These are phyloP conservation scores for Helarctos malayanus DNA, from an alignment of 2,797 vertebrate genomes.

Conservation along the genomic window DNA sequence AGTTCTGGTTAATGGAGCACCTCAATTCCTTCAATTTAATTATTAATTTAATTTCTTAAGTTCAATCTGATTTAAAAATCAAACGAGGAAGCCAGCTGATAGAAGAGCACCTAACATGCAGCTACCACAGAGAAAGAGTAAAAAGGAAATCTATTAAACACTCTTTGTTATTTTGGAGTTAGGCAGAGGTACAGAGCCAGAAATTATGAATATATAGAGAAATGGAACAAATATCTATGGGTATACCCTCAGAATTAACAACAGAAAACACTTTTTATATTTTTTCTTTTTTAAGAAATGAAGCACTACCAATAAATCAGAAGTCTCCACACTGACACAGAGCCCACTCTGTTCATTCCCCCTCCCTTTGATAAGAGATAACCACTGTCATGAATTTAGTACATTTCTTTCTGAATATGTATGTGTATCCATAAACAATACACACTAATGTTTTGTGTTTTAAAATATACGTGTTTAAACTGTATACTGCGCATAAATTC, in stretches of 20 bases:
- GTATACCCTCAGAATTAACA: neutral
- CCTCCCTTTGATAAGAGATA: neutral
- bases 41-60: conserved; percentile 22
- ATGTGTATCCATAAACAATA: neutral
- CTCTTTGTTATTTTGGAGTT: neutral
- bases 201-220: conserved; percentile 29
- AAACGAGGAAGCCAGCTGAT: neutral
- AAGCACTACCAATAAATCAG: neutral
- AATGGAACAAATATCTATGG: neutral
- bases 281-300: conserved; percentile 37
- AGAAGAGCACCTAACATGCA: neutral
- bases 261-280: neutral
- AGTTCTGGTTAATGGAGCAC: neutral
- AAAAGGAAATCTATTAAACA: neutral
- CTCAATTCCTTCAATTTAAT: neutral
- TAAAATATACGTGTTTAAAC: conserved; percentile 23
- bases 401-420: neutral
- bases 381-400: neutral
- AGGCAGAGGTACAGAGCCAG: neutral
- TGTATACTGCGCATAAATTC: neutral
- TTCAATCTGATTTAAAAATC: conserved; percentile 39
- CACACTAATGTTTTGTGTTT: neutral
- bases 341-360: neutral
- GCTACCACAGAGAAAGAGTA: neutral
- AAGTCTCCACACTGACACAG: neutral